Base-by-base conservation (phyloP, 2,888 invertebrate species). In the Pandemis corylana region DNA sequence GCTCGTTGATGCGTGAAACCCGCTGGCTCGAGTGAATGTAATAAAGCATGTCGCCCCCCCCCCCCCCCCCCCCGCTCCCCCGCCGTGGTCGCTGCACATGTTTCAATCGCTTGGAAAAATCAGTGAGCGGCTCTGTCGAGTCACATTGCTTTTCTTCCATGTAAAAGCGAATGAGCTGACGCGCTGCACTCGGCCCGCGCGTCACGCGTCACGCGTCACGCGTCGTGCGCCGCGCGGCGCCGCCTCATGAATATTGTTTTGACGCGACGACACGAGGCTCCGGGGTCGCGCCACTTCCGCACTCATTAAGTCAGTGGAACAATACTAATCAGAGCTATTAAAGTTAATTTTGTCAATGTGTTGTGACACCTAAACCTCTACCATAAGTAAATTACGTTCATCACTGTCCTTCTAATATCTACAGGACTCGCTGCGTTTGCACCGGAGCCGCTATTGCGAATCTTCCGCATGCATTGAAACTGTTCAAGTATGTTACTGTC, bases 131-230 rank as follows among this genome's bases (percentile, higher is more conserved):
- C 15, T 15, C 15, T 15, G 2, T 41, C 46, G 56, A 13, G 44
- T 71, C 13, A 41, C 49, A 41, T 15, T 44, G 53, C 13, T 63
- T 70, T 64, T 64, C 9, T 15, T 44, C 63, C 28, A 70, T 65
- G 64, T 71, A 65, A 46, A 71, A 56, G 56, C 56, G 59, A 46
- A 71, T 71, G n/a, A 65, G 71, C 20, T 64, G 70, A 71, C 70
- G 63, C 28, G 51, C 12, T 53, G 15, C 53, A 15, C 15, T 56
- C 28, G 20, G 28, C 42, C 10, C 0, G 42, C 44, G 51, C 41
- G 41, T n/a, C 15, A n/a, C 67, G 15, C 53, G 53, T 42, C 51
- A 28, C 44, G 44, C 44, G 44, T 44, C 7, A 44, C 28, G 28
- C 3, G 28, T 2, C 28, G 28, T 2, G 46, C 51, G 51, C 13